phyloP scores from a whole-genome alignment of 2,888 invertebrate genomes.

The Chesias legatella region DNA sequence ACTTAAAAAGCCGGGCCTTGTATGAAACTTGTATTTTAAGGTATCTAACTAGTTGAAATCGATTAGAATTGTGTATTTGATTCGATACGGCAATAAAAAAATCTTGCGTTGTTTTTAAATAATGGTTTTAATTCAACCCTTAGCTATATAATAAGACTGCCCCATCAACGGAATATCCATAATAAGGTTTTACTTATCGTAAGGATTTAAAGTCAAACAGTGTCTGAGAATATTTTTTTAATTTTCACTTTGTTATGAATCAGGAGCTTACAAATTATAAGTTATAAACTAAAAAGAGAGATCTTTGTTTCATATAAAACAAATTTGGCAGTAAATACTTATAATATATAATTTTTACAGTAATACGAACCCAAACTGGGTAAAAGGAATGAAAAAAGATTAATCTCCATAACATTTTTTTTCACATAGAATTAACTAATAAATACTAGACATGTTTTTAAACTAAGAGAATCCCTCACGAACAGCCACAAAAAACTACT shows the following conservation, averaged over 20 bases:
- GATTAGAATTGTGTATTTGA: constrained; percentile 76
- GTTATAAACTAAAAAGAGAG: constrained; percentile 26
- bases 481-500: no score
- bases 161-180: no score
- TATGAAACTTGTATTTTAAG: constrained; percentile 26
- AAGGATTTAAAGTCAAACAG: constrained; percentile 1
- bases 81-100: constrained; percentile 74
- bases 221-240: constrained; percentile 18
- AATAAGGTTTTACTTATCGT: neutral
- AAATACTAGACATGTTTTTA: neutral
- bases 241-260: constrained; percentile 24
- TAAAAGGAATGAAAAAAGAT: constrained; percentile 16
- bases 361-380: constrained; percentile 11
- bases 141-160: constrained; percentile 26
- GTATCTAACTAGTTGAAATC: constrained; percentile 48
- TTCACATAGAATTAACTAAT: constrained; percentile 1
- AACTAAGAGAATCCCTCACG: neutral
- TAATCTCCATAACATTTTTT: neutral
- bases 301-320: constrained; percentile 23
- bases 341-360: constrained; percentile 7
- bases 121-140: constrained; percentile 35
- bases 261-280: constrained; percentile 26
- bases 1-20: constrained; percentile 16
- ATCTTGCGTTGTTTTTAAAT: constrained; percentile 61
- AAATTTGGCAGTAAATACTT: constrained; percentile 21